A percentile compares a stretch with the other conserved stretches of the same genome.
Evolutionary conservation across 2,113 vertebrate genomes (phyloP).

Genomic region (rabbit (Oryctolagus cuniculus)): mOryCun1.1 NC_091436.1:120038501-120039000

Average conservation of each 20-base stretch:
- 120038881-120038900: background rate
- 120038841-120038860: background rate
- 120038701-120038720: background rate
- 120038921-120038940: background rate
- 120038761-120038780: background rate
- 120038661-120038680: background rate
- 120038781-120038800: background rate
- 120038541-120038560: background rate
- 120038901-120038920: background rate
- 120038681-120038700: background rate
- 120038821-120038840: background rate
- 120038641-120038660: background rate
- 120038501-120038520: background rate
- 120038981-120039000: background rate
- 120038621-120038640: background rate
- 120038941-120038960: too few species aligned
- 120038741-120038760: background rate
- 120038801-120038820: background rate
- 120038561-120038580: background rate
- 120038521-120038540: background rate
- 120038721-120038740: background rate
- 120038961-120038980: background rate
- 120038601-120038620: background rate
- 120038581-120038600: background rate
- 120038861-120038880: background rate